Evolutionary conservation across 2,113 vertebrate genomes (phyloP).

Genomic region (Laticauda laticaudata): DNA sequence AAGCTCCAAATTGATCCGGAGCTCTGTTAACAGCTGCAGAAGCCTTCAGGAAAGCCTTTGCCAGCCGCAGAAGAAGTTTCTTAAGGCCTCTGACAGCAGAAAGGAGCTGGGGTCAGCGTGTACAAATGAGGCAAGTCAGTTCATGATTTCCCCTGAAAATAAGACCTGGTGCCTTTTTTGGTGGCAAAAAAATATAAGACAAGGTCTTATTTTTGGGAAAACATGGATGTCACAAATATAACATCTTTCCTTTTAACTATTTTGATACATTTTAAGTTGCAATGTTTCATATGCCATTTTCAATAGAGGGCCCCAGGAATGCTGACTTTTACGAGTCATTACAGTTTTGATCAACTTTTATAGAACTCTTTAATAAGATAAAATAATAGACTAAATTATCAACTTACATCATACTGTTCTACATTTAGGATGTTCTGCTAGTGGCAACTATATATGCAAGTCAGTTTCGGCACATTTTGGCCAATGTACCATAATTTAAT

Average conservation of each 20-base stretch:
- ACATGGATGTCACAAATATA: background rate
- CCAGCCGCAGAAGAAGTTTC: no score
- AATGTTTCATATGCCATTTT: background rate
- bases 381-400: background rate
- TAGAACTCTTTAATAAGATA: background rate
- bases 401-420: background rate
- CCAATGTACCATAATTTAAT: background rate
- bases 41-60: no score
- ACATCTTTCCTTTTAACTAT: background rate
- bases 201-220: no score
- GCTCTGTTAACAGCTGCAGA: no score
- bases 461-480: background rate
- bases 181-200: no score
- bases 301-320: background rate
- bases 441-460: background rate
- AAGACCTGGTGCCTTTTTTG: no score
- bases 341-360: background rate
- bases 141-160: no score
- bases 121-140: no score
- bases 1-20: no score
- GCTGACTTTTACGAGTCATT: background rate
- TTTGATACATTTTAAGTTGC: background rate
- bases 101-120: no score
- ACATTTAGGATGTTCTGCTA: background rate
- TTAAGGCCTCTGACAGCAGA: no score